Base-by-base conservation (phyloP, 2,888 invertebrate species). In the Eupsilia transversa region DNA sequence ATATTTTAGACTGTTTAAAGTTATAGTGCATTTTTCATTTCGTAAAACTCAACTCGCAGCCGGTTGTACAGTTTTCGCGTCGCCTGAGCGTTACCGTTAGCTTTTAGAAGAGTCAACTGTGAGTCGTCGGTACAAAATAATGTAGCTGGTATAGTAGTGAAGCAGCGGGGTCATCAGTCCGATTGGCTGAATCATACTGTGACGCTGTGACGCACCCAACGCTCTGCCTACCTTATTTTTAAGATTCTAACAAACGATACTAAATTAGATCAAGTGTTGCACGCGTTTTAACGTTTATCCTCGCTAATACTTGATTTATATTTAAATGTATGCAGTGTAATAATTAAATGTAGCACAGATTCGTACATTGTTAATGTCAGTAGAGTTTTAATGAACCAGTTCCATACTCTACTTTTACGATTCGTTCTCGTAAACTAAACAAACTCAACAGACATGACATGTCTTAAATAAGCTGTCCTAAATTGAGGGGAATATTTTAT, bases 101-200 rank as follows among this genome's bases (percentile, higher is more conserved):
- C 85, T 90, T 90, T 92, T 91, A 91, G 90, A 91, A 92, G 87
- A 89, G 89, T 89, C 91, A 87, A 88, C 89, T 86, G 85, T 89
- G 89, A 87, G 86, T 88, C 88, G 89, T 79, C 88, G 86, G 84
- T 80, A 88, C 89, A 87, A 90, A 92, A 91, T 91, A 89, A 89
- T 82, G 70, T 74, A 79, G 79, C 77, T 79, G 86, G 83, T 85
- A 85, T 84, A 85, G 74, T 72, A 86, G 87, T 86, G 82, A 77
- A 85, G 82, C 88, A 83, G 87, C 88, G 93, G 92, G 94, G 94
- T 95, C 95, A 94, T 94, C 93, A 94, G 89, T 93, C 93, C 75
- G 82, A 80, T 79, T 83, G 87, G 84, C 88, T 94, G 94, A 94
- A 90, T 94, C 94, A 91, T 77, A 72, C 81, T 75, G 77, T 89